A percentile compares a stretch with the other conserved stretches of the same genome.
Conservation (phyloP, 2,797 vertebrate species). For the Falco columbarius region DNA sequence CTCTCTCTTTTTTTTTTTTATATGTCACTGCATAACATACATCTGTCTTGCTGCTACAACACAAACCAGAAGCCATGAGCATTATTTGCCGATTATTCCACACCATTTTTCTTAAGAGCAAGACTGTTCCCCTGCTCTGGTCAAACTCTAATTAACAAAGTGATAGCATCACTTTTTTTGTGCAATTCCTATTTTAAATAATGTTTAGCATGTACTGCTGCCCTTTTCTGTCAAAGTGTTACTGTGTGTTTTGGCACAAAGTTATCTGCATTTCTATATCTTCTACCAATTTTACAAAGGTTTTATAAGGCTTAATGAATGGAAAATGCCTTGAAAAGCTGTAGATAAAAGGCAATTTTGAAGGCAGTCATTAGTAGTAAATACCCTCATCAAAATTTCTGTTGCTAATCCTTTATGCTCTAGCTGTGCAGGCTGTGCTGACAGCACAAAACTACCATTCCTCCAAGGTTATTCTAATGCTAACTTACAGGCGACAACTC, state of each 20-base stretch:
- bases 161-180: background rate
- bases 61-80: background rate
- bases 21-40: background rate
- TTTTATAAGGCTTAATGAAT: constrained; percentile 46
- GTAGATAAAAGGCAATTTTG: constrained; percentile 56
- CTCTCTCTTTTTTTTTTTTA: background rate
- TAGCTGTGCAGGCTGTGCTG: constrained; percentile 25
- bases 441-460: constrained; percentile 21
- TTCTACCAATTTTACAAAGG: constrained; percentile 23
- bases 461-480: constrained; percentile 43
- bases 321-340: constrained; percentile 51
- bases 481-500: background rate
- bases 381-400: constrained; percentile 58
- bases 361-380: constrained; percentile 58
- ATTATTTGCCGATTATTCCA: background rate
- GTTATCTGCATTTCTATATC: constrained; percentile 32
- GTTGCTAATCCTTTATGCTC: constrained; percentile 43
- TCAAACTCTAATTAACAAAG: constrained; percentile 25
- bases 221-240: constrained; percentile 37
- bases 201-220: background rate
- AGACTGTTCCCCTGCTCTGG: background rate
- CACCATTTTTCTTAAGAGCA: background rate
- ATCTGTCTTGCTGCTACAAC: background rate
- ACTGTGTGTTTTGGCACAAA: constrained; percentile 5
- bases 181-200: constrained; percentile 1